Base-by-base conservation (phyloP, 2,888 invertebrate species). In the Copidosoma aretas region DNA sequence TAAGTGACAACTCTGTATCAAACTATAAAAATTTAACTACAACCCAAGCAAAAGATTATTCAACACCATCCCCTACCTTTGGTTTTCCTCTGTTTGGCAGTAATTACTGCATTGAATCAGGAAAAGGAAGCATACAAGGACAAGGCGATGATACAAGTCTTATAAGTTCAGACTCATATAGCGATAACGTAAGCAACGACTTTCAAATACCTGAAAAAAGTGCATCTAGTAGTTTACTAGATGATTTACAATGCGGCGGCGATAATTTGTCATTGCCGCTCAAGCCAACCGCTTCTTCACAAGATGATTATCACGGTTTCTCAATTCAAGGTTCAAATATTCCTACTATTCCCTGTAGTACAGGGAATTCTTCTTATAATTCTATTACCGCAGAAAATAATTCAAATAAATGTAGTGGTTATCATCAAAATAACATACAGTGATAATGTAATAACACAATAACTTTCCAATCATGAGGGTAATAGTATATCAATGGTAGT, bases 281-380 rank as follows among this genome's bases (percentile, higher is more conserved):
- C 15, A 82, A 81, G 72, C 82, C 84, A 1, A 74, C 75, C 14
- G 82, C 85, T 43, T 84, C 86, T 67, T 85, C 84, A 57, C 86
- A 86, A 59, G 82, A 87, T 15, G 87, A 88, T 77, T 89, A 89
- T 80, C 86, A 87, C 24, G 89, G 89, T 0, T 89, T 89, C 78
- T 88, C 89, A 0, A 84, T 85, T 67, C 87, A 87, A 77, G 88
- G 87, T 10, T 88, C 87, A 67, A 87, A 87, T 76, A 90, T 90
- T 78, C 89, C 89, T 19, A 88, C 87, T 68, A 90, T 90, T 78
- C 88, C 89, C 3, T 90, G 90, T 77, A 88, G 86, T 72, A 89
- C 89, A 0, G 90, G 89, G 21, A 88, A 89, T 77, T 72, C 80
- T 53, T 80, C 81, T 8, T 74, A 75, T 24, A 77, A 71, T 72